A percentile compares a stretch with the other conserved stretches of the same genome.
Evolutionary conservation across 1,140 invertebrate genomes (phyloP).

Genomic region (Mercenaria mercenaria): DNA sequence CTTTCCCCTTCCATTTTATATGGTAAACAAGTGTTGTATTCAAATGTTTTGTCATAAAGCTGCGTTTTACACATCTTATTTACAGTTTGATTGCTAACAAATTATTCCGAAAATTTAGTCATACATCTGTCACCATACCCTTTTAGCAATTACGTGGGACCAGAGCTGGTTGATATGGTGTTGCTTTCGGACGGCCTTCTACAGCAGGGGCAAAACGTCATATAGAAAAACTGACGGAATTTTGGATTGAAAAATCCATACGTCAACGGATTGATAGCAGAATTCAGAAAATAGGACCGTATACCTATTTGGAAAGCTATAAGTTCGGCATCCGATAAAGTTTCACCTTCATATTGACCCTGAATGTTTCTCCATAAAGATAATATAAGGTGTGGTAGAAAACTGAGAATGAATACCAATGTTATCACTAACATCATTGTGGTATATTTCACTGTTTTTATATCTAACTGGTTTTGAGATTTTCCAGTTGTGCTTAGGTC

Average conservation of each 20-base stretch:
- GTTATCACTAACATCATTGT: slow-evolving; percentile 58
- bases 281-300: slow-evolving; percentile 71
- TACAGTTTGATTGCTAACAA: too few species aligned
- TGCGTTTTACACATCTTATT: too few species aligned
- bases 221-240: slow-evolving; percentile 58
- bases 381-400: slow-evolving; percentile 43
- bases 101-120: too few species aligned
- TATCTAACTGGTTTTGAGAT: neutral
- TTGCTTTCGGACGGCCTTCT: neutral
- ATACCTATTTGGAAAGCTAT: slow-evolving; percentile 71
- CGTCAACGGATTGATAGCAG: slow-evolving; percentile 69
- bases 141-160: neutral
- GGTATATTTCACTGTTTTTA: slow-evolving; percentile 45
- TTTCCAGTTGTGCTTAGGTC: neutral
- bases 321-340: slow-evolving; percentile 45
- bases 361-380: slow-evolving; percentile 10
- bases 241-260: slow-evolving; percentile 76
- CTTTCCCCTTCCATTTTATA: too few species aligned
- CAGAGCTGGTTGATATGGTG: neutral
- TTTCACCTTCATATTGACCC: slow-evolving; percentile 4
- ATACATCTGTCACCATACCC: too few species aligned
- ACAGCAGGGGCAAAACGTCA: slow-evolving; percentile 11
- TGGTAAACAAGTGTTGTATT: too few species aligned
- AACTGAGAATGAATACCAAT: slow-evolving; percentile 52
- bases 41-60: too few species aligned